Base-by-base conservation (phyloP, 2,888 invertebrate species). In the Conomelus anceps region DNA sequence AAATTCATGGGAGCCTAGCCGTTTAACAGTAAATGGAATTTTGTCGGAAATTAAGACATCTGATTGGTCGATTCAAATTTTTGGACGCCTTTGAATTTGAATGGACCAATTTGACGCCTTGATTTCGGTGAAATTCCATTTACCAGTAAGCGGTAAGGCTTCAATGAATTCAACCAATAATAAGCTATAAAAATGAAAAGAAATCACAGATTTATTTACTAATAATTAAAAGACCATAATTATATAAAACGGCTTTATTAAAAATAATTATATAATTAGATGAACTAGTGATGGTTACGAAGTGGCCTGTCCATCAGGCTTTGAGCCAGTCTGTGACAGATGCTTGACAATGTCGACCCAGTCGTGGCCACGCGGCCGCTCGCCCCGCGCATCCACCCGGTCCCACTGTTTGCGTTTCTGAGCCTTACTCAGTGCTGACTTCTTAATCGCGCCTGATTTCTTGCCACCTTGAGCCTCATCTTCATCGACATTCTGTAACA, bases 321-420 rank as follows among this genome's bases (percentile, higher is more conserved):
- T 94, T 86, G 94, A 94, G 90, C 95, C 95, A 88, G 96, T 96
- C 93, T 98, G 98, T 13, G 98, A 97, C 90, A 99, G 95, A 94
- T 99, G 99, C 93, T 98, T 98, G n/a, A 99, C 96, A 90, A 99
- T 96, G 93, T 99, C 99, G 13, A 99, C 96, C 99, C 99, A 99
- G 94, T 99, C 96, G 95, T 96, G 98, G 0, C 99, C 99, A 26
- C 99, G 94, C 0, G 97, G 97, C 91, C 95, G 95, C 92, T 98
- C 98, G 0, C 98, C 98, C 29, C 96, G 96, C 22, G 95, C 94
- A 93, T 98, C 98, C 0, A 97, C 95, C 89, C 96, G 95, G 93
- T 98, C 98, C 96, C 97, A 98, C 92, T 97, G 96, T 90, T 96
- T 95, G 17, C 98, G 95, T 93, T 99, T 99, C 93, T 99, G 98